Evolutionary conservation across 1,140 invertebrate species (phyloP), one percentile per base, ranked within the genome.

Genomic region (Spodoptera litura): DNA sequence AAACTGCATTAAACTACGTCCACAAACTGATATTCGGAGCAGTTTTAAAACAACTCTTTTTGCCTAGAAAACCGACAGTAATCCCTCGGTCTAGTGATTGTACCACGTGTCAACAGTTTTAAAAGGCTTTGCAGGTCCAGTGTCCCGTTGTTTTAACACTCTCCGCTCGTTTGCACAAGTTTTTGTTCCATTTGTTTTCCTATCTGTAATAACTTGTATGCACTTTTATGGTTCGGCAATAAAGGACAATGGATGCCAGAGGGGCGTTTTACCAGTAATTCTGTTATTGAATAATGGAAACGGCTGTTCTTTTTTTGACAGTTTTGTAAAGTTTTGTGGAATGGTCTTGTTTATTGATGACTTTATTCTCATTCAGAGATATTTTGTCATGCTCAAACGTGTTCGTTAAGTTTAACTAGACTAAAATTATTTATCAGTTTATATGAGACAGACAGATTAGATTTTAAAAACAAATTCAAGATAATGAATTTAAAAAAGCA

Each of bases 21-120:
- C 31, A 35, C 61, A 44, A 64, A 64, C 13, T 64, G n/a, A 44
- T 44, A 64, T 64, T 64, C 35, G 35, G 38, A 38, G 61, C 35
- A 64, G 61, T 64, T 64, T 64, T 64, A 64, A 64, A 61, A 62
- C 20, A 64, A 27, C 25, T 44, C 44, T 62, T 62, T 62, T 64
- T 66, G 0, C 64, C 20, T 35, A 15, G 13, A 38, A 52, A 71
- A 55, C 51, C 25, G 25, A 35, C 51, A 10, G 51, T 71, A 71
- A 71, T 49, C 72, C 72, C 20, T 20, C 31, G n/a, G 20, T 4
- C 15, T 12, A 11, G 38, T 12, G 15, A 58, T 44, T 71, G 6
- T 9, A 55, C 66, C 66, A 53, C 44, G 58, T 51, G 56, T 49
- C 56, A 74, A 74, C 72, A 51, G n/a, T 51, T 44, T 51, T 74